Conservation (phyloP, 2,888 invertebrate species). For the Gastrophysa polygoni region DNA sequence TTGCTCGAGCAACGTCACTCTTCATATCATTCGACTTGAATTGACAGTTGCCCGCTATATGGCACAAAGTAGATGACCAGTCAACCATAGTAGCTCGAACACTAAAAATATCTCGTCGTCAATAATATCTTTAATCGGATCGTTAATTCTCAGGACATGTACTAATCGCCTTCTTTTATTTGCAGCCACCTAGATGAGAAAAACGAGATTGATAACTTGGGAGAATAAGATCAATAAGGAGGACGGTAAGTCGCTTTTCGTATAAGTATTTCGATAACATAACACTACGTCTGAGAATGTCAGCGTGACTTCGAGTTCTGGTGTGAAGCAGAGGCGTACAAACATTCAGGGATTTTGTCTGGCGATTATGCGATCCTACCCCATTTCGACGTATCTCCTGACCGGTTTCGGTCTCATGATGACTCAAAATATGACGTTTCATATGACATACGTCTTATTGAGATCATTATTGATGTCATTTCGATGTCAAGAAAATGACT, state of each 20-base stretch:
- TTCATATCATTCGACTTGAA: background rate
- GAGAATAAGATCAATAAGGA: slow-evolving; percentile 30
- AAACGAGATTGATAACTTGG: slow-evolving; percentile 34
- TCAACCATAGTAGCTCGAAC: slow-evolving; percentile 21
- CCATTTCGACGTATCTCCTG: no score
- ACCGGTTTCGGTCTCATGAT: no score
- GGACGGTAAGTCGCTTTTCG: slow-evolving; percentile 34
- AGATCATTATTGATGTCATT: no score
- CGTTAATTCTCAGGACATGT: slow-evolving; percentile 31
- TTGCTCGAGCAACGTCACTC: background rate
- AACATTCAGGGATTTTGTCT: no score
- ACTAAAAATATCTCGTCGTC: slow-evolving; percentile 35
- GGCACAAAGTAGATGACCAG: slow-evolving; percentile 6
- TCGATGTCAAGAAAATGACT: no score
- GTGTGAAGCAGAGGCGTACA: slow-evolving; percentile 14
- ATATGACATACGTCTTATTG: no score
- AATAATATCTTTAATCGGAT: slow-evolving; percentile 32
- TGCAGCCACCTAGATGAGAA: slow-evolving; percentile 10
- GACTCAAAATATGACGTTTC: no score
- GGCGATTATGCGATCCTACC: no score
- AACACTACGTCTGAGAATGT: slow-evolving; percentile 40
- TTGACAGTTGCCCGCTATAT: background rate
- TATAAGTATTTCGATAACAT: slow-evolving; percentile 41
- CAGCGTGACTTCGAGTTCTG: slow-evolving; percentile 31
- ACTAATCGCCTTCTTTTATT: slow-evolving; percentile 32